Evolutionary conservation across 2,888 invertebrate genomes (phyloP), one percentile per base, ranked within the genome.

Genomic region (Lasius platythorax): DNA sequence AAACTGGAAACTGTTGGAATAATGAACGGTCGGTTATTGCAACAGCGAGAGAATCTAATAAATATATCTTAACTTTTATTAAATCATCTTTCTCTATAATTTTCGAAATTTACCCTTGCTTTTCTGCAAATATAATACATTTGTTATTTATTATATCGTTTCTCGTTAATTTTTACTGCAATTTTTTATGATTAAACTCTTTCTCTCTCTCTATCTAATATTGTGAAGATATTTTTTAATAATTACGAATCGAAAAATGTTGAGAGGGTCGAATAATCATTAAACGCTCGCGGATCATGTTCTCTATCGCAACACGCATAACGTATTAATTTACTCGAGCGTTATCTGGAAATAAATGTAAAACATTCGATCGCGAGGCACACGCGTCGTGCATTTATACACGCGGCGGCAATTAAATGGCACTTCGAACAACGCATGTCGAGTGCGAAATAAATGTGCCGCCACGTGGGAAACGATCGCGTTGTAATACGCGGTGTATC

Each of bases 401-500:
- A 28, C 23, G 23, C 23, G 40, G 46, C 40, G 70, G 70, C 70
- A 70, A 78, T 78, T 78, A 78, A 78, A 70, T 53, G 78, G 53
- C 78, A 56, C 40, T 68, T 68, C 40, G 53, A 28, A 28, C 15
- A 53, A 30, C 30, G 40, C 0, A 23, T 23, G 23, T 15, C 46
- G n/a, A 28, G 63, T 28, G 68, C 68, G 37, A 37, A 50, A 68
- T 53, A 67, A 76, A 76, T 40, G n/a, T 53, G 28, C 56, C n/a
- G 40, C 30, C 53, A 68, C 40, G 53, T 78, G 40, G 56, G 78
- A 78, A 68, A 78, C 78, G 78, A 68, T 78, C n/a, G 70, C 78
- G 53, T 30, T 40, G 78, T 56, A 56, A 56, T 78, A 43, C 56
- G 30, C 8, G 70, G 70, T 68, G 56, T 40, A 56, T 78, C 68